These are phyloP conservation scores for Tenthredo distinguenda DNA, from an alignment of 2,888 invertebrate genomes.

Conservation along the genomic window DNA sequence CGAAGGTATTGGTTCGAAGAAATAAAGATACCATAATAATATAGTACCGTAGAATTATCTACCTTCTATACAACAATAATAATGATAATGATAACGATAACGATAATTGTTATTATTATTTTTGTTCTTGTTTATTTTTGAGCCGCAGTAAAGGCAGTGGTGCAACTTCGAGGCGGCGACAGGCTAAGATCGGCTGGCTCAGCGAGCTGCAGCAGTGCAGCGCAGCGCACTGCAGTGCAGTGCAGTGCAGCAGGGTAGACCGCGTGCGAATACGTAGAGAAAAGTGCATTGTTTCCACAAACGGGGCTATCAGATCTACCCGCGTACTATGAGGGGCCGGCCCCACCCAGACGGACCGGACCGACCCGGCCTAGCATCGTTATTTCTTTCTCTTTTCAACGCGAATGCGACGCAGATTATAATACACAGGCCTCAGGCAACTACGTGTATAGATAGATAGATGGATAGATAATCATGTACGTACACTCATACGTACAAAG, in stretches of 20 bases:
- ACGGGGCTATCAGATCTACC: slow-evolving; percentile 43
- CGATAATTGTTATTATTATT: not conserved
- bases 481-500: not conserved
- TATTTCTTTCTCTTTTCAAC: slow-evolving; percentile 42
- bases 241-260: not conserved
- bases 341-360: slow-evolving; percentile 47
- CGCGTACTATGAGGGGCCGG: slow-evolving; percentile 43
- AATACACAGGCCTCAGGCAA: slow-evolving; percentile 26
- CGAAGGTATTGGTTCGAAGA: not conserved
- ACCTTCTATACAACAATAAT: not conserved
- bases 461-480: slow-evolving; percentile 15
- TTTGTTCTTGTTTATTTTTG: not conserved
- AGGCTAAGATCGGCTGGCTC: slow-evolving; percentile 15
- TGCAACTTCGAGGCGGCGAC: slow-evolving; percentile 1
- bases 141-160: not conserved
- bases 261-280: slow-evolving; percentile 44
- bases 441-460: slow-evolving; percentile 24
- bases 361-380: slow-evolving; percentile 42
- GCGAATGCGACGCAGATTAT: slow-evolving; percentile 24
- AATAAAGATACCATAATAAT: slow-evolving; percentile 3
- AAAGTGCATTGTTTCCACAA: slow-evolving; percentile 48
- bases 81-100: slow-evolving; percentile 15
- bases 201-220: slow-evolving; percentile 9
- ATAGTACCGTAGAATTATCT: not conserved
- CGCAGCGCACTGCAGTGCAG: not conserved